Evolutionary conservation across 1,140 invertebrate genomes (phyloP).

Genomic region (Cepaea nemoralis): DNA sequence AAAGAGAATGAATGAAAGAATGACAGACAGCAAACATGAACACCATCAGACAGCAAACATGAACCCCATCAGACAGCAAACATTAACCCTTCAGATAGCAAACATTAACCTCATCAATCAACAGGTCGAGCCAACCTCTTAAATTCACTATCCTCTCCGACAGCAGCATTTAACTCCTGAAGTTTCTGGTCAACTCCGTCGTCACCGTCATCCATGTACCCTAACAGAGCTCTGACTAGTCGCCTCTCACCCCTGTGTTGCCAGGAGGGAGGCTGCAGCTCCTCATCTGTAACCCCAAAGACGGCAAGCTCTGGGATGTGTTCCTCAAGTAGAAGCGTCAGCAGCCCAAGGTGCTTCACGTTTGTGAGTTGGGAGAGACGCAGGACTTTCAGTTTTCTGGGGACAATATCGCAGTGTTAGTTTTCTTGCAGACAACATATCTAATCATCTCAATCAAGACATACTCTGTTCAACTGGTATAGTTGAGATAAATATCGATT

Average conservation of each 20-base stretch:
- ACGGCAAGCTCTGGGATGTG: constrained; percentile 65
- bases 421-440: too few relatives aligned
- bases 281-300: constrained; percentile 54
- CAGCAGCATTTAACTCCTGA: background rate
- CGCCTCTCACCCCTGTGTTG: constrained; percentile 20
- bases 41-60: too few relatives aligned
- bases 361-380: constrained; percentile 65
- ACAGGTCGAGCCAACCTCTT: background rate
- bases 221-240: constrained; percentile 31
- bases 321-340: constrained; percentile 69
- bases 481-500: too few relatives aligned
- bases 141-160: background rate
- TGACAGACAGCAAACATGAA: too few relatives aligned
- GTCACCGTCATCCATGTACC: constrained; percentile 7
- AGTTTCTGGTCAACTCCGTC: background rate
- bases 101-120: too few relatives aligned
- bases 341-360: constrained; percentile 62
- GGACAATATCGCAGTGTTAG: background rate
- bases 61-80: too few relatives aligned
- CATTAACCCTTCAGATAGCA: too few relatives aligned
- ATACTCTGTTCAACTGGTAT: too few relatives aligned
- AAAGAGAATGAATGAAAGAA: too few relatives aligned
- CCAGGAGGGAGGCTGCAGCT: constrained; percentile 10
- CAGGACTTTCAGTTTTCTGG: constrained; percentile 67
- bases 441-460: too few relatives aligned